phyloP scores from a whole-genome alignment of 2,113 vertebrate species.

The Pristiophorus japonicus region DNA sequence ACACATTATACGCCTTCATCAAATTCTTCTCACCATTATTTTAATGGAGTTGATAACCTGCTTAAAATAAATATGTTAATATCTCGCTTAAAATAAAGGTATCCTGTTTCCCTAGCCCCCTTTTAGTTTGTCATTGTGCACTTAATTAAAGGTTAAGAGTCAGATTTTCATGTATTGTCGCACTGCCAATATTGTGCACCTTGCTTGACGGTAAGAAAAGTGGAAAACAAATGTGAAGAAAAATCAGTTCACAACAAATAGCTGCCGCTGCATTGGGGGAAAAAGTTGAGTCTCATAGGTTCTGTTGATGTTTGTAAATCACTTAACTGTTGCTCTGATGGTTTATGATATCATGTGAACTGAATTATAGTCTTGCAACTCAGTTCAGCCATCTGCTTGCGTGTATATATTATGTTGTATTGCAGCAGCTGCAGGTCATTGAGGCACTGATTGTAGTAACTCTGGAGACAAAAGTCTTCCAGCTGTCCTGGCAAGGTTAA shows the following conservation, averaged over 20 bases:
- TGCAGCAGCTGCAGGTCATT: not conserved
- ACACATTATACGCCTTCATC: not conserved
- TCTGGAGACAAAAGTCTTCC: not conserved
- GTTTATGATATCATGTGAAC: not conserved
- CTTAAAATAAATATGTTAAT: not conserved
- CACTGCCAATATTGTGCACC: not conserved
- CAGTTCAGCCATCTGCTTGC: conserved; percentile 15
- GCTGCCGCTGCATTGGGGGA: not conserved
- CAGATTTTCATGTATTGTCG: not conserved
- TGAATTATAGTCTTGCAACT: not conserved
- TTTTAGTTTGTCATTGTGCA: not conserved
- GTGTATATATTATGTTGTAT: not conserved
- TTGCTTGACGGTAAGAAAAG: not conserved
- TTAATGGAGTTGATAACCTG: not conserved
- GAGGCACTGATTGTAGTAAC: not conserved
- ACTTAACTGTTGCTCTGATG: not conserved
- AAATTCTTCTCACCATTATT: not conserved
- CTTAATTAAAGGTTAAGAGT: not conserved
- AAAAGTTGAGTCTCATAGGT: not conserved
- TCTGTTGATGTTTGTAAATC: conserved; percentile 12
- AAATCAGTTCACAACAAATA: not conserved
- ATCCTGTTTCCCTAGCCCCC: not conserved
- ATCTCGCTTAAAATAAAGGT: not conserved
- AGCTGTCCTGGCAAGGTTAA: conserved; percentile 12
- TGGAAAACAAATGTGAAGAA: not conserved